Evolutionary conservation across 1,140 invertebrate species (phyloP).

Genomic region (Aphelinus certus): DNA sequence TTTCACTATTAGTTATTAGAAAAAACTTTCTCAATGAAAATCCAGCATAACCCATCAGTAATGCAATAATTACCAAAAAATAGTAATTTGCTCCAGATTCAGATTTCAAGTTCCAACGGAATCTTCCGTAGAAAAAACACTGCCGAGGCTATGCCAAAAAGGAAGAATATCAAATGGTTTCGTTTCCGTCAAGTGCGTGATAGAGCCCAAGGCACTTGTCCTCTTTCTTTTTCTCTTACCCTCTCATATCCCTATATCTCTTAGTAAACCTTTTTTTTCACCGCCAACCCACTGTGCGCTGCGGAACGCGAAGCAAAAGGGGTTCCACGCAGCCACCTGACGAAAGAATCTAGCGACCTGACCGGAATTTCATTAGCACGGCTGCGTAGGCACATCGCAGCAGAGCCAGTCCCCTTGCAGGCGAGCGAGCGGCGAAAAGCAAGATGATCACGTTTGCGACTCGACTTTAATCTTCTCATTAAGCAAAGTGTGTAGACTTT

Average conservation of each 20-base stretch:
- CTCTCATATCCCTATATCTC: conserved; percentile 9
- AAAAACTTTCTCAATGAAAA: too few species aligned
- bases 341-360: conserved; percentile 62
- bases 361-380: conserved; percentile 62
- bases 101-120: too few species aligned
- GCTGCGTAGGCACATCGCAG: conserved; percentile 40
- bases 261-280: conserved; percentile 8
- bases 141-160: too few species aligned
- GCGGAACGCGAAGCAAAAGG: conserved; percentile 52
- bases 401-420: background rate
- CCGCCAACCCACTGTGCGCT: conserved; percentile 33
- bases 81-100: too few species aligned
- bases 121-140: too few species aligned
- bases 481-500: background rate
- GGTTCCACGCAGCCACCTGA: conserved; percentile 54
- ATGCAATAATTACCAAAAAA: too few species aligned
- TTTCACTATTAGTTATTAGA: too few species aligned
- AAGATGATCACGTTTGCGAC: conserved; percentile 35
- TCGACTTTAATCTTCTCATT: conserved; percentile 26
- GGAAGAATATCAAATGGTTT: too few species aligned
- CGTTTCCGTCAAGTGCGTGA: too few species aligned
- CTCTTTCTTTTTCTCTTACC: background rate
- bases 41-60: too few species aligned
- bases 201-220: too few species aligned
- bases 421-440: conserved; percentile 41